Percentiles rank a stretch among this genome's conserved stretches.
These are phyloP conservation scores for Cettia cetti DNA, from an alignment of 2,113 vertebrate species.

Conservation along the genomic window DNA sequence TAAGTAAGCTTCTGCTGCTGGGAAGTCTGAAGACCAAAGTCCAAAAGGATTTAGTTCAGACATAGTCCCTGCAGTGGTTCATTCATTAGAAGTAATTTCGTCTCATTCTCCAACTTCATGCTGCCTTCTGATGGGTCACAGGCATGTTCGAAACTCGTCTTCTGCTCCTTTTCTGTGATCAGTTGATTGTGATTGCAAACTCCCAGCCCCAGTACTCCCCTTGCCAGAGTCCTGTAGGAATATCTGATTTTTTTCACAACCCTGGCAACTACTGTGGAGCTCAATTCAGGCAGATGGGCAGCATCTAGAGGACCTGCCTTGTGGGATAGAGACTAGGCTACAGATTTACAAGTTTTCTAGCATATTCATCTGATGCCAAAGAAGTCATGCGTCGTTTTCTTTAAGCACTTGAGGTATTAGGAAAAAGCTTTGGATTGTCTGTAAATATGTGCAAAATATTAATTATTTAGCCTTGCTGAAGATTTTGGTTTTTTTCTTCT, in stretches of 20 bases:
- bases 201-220: background rate
- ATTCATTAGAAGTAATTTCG: background rate
- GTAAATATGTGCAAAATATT: background rate
- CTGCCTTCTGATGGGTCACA: background rate
- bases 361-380: background rate
- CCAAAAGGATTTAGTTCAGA: background rate
- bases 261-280: background rate
- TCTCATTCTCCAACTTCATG: background rate
- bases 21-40: background rate
- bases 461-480: slow-evolving; percentile 20
- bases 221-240: background rate
- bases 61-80: background rate
- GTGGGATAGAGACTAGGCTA: background rate
- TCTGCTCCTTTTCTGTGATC: background rate
- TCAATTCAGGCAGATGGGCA: background rate
- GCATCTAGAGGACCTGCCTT: background rate
- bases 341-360: slow-evolving; percentile 3
- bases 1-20: background rate
- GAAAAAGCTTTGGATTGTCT: background rate
- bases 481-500: background rate
- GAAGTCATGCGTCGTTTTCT: background rate
- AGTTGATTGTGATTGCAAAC: background rate
- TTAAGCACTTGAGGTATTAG: background rate
- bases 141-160: background rate
- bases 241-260: background rate